Conservation (phyloP, 2,797 vertebrate species). For the Typhlichthys subterraneus region DNA sequence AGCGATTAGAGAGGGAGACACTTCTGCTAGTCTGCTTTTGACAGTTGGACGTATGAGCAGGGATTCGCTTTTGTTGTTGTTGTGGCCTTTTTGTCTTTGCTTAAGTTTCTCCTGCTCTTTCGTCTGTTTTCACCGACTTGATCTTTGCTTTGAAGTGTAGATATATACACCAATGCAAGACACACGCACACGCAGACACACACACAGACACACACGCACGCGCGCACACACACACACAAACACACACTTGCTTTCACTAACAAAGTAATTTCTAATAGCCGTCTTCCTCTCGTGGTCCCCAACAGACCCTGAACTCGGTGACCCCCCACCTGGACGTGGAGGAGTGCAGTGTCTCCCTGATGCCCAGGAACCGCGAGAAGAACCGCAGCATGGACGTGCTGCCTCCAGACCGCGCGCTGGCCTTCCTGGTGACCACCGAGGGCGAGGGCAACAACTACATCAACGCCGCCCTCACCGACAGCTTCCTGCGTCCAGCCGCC, state of each 20-base stretch:
- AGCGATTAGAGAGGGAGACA: constrained; percentile 44
- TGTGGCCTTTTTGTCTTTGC: constrained; percentile 14
- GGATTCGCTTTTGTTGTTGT: constrained; percentile 37
- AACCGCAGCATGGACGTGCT: constrained; percentile 96
- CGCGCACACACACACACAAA: neutral
- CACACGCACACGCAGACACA: constrained; percentile 3
- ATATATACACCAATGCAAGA: constrained; percentile 9
- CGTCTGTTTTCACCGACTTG: neutral
- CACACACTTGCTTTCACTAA: neutral
- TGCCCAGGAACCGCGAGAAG: constrained; percentile 92
- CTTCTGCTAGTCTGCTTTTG: constrained; percentile 47
- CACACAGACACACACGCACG: neutral
- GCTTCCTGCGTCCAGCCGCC: constrained; percentile 88
- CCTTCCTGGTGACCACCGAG: constrained; percentile 88
- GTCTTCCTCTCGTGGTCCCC: neutral
- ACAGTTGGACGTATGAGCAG: constrained; percentile 24
- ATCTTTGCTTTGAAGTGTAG: neutral
- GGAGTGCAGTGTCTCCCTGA: constrained; percentile 92
- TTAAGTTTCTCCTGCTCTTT: constrained; percentile 1
- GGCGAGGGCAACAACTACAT: constrained; percentile 92
- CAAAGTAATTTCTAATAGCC: constrained; percentile 26
- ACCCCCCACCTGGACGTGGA: constrained; percentile 91
- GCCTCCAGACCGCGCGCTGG: constrained; percentile 91
- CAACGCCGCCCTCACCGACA: constrained; percentile 92
- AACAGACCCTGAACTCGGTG: constrained; percentile 92